Evolutionary conservation across 2,113 vertebrate genomes (phyloP).

Genomic region (Oncorhynchus kisutch): DNA sequence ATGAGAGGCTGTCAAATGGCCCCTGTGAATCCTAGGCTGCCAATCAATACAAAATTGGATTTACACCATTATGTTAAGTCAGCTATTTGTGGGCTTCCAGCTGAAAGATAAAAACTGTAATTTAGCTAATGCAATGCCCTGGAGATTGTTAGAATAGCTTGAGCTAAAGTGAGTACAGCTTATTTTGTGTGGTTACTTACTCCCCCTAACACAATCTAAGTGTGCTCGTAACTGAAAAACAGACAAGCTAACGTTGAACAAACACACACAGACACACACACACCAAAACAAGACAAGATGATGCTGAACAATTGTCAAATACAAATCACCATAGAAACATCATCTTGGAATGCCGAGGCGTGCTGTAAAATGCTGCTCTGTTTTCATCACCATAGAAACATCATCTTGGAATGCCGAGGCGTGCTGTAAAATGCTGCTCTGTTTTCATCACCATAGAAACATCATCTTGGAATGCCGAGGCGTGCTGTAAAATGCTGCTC

Average conservation of each 20-base stretch:
- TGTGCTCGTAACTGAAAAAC: too few relatives aligned
- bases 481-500: background rate
- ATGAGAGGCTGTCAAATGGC: slow-evolving; percentile 45
- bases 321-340: slow-evolving; percentile 47
- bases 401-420: too few relatives aligned
- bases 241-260: background rate
- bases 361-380: too few relatives aligned
- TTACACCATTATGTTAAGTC: slow-evolving; percentile 63
- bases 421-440: too few relatives aligned
- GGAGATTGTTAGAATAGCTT: background rate
- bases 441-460: too few relatives aligned
- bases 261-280: background rate
- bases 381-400: too few relatives aligned
- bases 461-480: too few relatives aligned
- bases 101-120: slow-evolving; percentile 66
- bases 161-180: slow-evolving; percentile 15
- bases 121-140: slow-evolving; percentile 61
- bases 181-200: too few relatives aligned
- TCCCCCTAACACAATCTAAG: too few relatives aligned
- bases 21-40: slow-evolving; percentile 49
- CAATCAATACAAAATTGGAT: slow-evolving; percentile 72
- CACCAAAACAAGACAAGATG: slow-evolving; percentile 19
- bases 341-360: too few relatives aligned
- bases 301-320: slow-evolving; percentile 28
- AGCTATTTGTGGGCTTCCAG: slow-evolving; percentile 63